phyloP scores from a whole-genome alignment of 2,797 vertebrate species.

The Lutjanus argentimaculatus region DNA sequence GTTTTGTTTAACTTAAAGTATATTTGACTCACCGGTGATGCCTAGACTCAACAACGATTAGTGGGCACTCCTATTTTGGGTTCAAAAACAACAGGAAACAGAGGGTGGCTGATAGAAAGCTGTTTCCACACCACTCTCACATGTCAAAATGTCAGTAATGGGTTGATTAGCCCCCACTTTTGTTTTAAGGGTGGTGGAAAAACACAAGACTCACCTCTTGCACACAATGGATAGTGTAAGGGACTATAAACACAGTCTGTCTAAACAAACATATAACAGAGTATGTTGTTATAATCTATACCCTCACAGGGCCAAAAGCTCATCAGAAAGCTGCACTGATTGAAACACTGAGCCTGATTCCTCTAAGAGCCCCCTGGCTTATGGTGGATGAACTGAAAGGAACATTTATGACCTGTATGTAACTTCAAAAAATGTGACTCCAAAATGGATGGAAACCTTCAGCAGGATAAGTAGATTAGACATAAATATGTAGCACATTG shows the following conservation, averaged over 20 bases:
- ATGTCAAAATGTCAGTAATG: conserved; percentile 75
- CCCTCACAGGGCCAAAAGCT: conserved; percentile 5
- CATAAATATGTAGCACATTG: conserved; percentile 2
- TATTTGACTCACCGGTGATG: conserved; percentile 62
- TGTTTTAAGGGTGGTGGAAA: conserved; percentile 72
- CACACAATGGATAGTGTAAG: conserved; percentile 42
- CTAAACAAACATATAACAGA: conserved; percentile 32
- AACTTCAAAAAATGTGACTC: conserved; percentile 2
- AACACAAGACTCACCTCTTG: conserved; percentile 62
- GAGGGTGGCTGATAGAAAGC: conserved; percentile 79
- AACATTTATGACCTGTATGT: not conserved
- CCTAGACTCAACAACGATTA: conserved; percentile 80
- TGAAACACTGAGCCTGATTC: conserved; percentile 2
- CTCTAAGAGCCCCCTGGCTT: not conserved
- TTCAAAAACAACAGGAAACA: conserved; percentile 86
- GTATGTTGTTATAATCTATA: conserved; percentile 28
- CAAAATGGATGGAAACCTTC: conserved; percentile 17
- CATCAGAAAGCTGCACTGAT: conserved; percentile 8
- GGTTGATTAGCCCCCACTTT: conserved; percentile 72
- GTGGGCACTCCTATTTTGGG: conserved; percentile 70
- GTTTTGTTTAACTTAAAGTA: conserved; percentile 67
- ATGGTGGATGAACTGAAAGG: not conserved
- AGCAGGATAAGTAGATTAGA: conserved; percentile 3
- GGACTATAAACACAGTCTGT: conserved; percentile 49
- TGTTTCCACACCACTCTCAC: conserved; percentile 82